Percentiles rank a stretch among this genome's conserved stretches.
Evolutionary conservation across 2,888 invertebrate species (phyloP).

Genomic region (Pseudolycoriella hygida): DNA sequence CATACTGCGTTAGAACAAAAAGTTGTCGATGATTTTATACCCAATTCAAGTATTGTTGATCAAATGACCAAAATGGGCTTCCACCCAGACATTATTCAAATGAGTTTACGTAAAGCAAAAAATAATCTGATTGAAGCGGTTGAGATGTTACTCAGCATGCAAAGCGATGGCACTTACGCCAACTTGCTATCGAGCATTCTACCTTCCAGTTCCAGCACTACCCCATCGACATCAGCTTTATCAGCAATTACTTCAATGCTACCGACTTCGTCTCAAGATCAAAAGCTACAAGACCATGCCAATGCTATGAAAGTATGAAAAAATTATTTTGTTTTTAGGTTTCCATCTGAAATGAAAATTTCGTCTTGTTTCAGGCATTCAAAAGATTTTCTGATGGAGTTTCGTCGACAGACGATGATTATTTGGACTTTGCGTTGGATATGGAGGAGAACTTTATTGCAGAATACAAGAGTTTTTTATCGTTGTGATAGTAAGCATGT

Average conservation of each 20-base stretch:
- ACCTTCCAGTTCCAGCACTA: constrained; percentile 12
- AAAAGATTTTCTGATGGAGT: constrained; percentile 40
- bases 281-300: constrained; percentile 17
- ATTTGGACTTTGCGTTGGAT: constrained; percentile 48
- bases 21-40: constrained; percentile 10
- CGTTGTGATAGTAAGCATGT: no score
- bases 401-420: constrained; percentile 44
- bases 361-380: constrained; percentile 28
- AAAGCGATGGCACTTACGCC: constrained; percentile 19
- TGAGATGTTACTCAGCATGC: constrained; percentile 34
- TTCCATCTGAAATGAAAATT: neutral
- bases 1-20: constrained; percentile 15
- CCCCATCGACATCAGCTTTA: neutral
- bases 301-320: constrained; percentile 26
- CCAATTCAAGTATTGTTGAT: constrained; percentile 14
- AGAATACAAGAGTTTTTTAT: constrained; percentile 45
- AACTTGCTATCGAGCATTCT: constrained; percentile 24
- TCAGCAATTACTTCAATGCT: neutral
- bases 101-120: constrained; percentile 33
- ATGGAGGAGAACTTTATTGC: constrained; percentile 50
- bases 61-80: constrained; percentile 39
- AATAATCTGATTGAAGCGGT: constrained; percentile 40
- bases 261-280: neutral
- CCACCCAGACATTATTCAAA: constrained; percentile 30
- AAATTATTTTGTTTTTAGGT: neutral